phyloP scores from a whole-genome alignment of 2,113 vertebrate genomes.

The Grallaria varia region DNA sequence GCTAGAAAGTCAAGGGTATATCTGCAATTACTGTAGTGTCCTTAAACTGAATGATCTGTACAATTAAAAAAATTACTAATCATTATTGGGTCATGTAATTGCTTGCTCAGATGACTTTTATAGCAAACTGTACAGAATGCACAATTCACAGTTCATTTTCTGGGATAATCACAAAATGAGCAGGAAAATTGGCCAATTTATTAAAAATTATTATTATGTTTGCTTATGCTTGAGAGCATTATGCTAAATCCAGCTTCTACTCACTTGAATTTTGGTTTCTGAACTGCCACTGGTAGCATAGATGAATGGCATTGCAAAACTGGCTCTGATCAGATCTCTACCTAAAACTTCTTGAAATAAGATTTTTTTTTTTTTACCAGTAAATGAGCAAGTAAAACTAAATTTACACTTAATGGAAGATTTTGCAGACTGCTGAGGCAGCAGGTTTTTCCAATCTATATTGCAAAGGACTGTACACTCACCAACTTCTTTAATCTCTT shows the following conservation, averaged over 20 bases:
- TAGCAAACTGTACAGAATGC: background rate
- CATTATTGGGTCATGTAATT: background rate
- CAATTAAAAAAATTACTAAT: background rate
- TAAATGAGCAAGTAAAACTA: background rate
- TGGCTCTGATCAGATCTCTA: background rate
- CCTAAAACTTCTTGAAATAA: background rate
- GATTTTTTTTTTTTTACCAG: background rate
- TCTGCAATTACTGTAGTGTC: background rate
- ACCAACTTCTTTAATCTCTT: background rate
- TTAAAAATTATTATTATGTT: background rate
- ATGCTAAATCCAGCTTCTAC: background rate
- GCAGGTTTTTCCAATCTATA: background rate
- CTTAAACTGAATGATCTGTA: background rate
- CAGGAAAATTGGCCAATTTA: background rate
- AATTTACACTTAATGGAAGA: background rate
- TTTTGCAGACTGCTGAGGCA: background rate
- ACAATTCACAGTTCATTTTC: background rate
- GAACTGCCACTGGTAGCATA: background rate
- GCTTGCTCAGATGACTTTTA: background rate
- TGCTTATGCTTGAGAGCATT: background rate
- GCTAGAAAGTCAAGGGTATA: background rate
- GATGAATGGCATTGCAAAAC: background rate
- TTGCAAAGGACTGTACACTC: background rate
- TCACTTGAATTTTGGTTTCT: background rate
- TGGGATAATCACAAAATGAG: background rate